Evolutionary conservation across 2,888 invertebrate species (phyloP).

Genomic region (Pheosia tremula): DNA sequence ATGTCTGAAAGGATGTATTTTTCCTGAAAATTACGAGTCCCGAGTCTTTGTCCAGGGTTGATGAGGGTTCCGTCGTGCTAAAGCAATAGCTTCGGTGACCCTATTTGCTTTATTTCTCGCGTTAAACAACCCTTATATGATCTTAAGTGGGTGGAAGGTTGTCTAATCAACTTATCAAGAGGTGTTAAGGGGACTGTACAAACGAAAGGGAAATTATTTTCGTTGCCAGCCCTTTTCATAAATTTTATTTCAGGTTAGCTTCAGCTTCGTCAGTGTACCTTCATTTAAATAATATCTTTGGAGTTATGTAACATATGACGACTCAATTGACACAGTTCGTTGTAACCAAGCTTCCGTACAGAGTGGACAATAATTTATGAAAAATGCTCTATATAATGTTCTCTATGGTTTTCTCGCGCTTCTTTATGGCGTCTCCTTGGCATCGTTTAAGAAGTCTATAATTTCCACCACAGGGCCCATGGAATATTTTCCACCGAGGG

Average conservation of each 20-base stretch:
- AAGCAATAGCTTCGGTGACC: slow-evolving; percentile 6
- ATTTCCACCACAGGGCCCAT: too few relatives aligned
- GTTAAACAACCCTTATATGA: background rate
- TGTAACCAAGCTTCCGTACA: too few relatives aligned
- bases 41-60: slow-evolving; percentile 27
- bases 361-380: too few relatives aligned
- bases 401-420: too few relatives aligned
- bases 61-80: slow-evolving; percentile 13
- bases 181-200: background rate
- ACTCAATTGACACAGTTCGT: too few relatives aligned
- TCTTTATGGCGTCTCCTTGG: too few relatives aligned
- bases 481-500: too few relatives aligned
- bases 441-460: too few relatives aligned
- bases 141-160: background rate
- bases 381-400: too few relatives aligned
- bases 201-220: background rate
- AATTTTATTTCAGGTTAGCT: background rate
- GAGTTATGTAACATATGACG: too few relatives aligned
- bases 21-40: slow-evolving; percentile 30
- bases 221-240: background rate
- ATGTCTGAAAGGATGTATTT: slow-evolving; percentile 29
- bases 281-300: too few relatives aligned
- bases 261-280: background rate
- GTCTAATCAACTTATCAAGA: background rate
- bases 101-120: background rate